phyloP scores from a whole-genome alignment of 2,888 invertebrate species.

The Pediacus dermestoides region DNA sequence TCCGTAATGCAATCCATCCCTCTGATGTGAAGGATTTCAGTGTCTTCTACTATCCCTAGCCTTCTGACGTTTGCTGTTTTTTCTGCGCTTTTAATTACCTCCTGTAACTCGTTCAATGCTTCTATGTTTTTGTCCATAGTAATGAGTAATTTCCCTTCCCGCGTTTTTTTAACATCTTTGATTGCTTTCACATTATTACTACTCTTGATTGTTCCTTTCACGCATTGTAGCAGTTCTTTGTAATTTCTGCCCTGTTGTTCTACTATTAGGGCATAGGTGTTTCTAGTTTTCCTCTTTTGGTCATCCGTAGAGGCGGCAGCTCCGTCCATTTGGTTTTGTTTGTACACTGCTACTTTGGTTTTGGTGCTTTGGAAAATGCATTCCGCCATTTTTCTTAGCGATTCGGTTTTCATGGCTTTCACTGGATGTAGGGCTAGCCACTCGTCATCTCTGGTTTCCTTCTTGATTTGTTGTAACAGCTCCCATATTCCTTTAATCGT shows the following conservation, averaged over 20 bases:
- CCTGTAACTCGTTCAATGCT: neutral
- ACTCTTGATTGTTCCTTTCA: neutral
- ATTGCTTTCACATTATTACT: neutral
- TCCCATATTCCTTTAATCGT: no score
- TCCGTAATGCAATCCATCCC: neutral
- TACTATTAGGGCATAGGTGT: no score
- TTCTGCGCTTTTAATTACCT: constrained; percentile 5
- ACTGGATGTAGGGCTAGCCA: no score
- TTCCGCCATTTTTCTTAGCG: constrained; percentile 3
- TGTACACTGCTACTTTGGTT: no score
- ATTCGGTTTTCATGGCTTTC: no score
- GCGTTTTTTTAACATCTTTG: constrained; percentile 7
- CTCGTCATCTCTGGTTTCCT: no score
- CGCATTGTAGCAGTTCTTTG: neutral
- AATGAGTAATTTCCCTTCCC: constrained; percentile 11
- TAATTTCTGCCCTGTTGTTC: constrained; percentile 3
- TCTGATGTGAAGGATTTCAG: constrained; percentile 2
- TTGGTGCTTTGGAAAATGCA: no score
- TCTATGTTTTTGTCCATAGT: constrained; percentile 7
- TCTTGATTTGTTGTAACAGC: no score
- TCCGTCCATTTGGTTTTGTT: no score
- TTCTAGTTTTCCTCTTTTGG: no score
- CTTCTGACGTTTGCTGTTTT: constrained; percentile 1
- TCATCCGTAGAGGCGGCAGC: no score
- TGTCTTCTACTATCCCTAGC: neutral